Percentiles rank a stretch among this genome's conserved stretches.
Conservation (phyloP, 2,113 vertebrate genomes). For the Cyanoramphus novaezelandiae region DNA sequence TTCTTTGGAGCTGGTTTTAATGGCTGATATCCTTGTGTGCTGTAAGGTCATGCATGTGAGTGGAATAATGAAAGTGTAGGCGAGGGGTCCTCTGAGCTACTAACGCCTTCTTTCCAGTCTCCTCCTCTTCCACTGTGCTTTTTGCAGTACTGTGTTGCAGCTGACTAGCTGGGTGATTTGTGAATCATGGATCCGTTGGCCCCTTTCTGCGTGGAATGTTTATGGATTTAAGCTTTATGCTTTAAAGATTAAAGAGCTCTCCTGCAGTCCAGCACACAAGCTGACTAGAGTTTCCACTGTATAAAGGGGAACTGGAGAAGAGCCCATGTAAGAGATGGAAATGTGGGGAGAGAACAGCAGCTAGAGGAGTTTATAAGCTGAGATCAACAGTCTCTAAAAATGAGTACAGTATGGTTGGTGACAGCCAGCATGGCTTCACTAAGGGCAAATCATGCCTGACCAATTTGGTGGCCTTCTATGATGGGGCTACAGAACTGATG, state of each 20-base stretch:
- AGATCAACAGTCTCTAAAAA: neutral
- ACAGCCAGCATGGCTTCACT: neutral
- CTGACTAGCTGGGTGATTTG: neutral
- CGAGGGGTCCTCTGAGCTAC: neutral
- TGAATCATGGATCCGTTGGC: neutral
- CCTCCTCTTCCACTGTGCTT: constrained; percentile 8
- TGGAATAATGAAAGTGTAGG: neutral
- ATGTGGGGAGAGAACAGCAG: neutral
- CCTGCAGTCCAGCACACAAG: neutral
- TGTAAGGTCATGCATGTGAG: neutral
- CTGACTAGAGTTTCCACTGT: neutral
- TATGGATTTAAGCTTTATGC: neutral
- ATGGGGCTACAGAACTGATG: neutral
- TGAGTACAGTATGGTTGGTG: neutral
- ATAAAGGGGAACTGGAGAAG: neutral
- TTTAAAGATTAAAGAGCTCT: neutral
- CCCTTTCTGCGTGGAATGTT: neutral
- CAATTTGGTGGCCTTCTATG: neutral
- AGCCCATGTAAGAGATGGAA: neutral
- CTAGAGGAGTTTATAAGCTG: neutral
- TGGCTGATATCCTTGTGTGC: constrained; percentile 2
- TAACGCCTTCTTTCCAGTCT: neutral
- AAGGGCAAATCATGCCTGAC: neutral
- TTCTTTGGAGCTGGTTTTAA: neutral
- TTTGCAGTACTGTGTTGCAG: neutral